Evolutionary conservation across 1,140 invertebrate genomes (phyloP).

Genomic region (Drosophila oshimai): DNA sequence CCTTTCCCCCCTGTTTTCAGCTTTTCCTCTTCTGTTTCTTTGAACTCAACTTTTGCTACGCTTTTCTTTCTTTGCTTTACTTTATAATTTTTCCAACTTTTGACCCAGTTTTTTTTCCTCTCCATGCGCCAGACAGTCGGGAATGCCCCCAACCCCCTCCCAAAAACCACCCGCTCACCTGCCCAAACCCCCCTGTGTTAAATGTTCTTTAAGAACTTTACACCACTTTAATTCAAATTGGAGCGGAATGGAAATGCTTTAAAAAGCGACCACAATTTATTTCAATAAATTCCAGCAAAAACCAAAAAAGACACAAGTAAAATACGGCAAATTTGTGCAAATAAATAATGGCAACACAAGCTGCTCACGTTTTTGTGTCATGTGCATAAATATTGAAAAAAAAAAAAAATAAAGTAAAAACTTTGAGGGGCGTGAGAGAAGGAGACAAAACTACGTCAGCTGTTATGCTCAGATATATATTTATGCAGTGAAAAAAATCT

Average conservation of each 20-base stretch:
- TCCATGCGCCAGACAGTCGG: conserved; percentile 47
- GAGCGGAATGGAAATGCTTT: conserved; percentile 26
- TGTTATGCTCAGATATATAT: conserved; percentile 13
- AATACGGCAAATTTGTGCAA: conserved; percentile 11
- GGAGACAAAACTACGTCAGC: neutral
- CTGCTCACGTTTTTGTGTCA: conserved; percentile 69
- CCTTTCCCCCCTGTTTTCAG: neutral
- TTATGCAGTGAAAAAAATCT: neutral
- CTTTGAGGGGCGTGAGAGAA: neutral
- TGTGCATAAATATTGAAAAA: conserved; percentile 62
- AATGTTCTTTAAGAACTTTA: conserved; percentile 30
- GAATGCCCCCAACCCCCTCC: conserved; percentile 14
- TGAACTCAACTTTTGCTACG: conserved; percentile 56
- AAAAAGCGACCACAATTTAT: conserved; percentile 21
- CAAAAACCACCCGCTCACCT: conserved; percentile 23
- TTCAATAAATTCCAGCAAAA: conserved; percentile 28
- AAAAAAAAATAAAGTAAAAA: conserved; percentile 35
- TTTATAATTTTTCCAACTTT: conserved; percentile 78
- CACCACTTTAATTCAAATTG: conserved; percentile 35
- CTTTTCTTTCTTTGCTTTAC: conserved; percentile 66
- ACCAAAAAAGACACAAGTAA: conserved; percentile 6
- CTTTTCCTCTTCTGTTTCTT: conserved; percentile 43
- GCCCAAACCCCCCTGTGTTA: neutral
- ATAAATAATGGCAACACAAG: conserved; percentile 21
- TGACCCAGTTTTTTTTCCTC: conserved; percentile 59